Evolutionary conservation across 2,113 vertebrate species (phyloP), one percentile per base, ranked within the genome.

Genomic region (Phrynosoma platyrhinos): DNA sequence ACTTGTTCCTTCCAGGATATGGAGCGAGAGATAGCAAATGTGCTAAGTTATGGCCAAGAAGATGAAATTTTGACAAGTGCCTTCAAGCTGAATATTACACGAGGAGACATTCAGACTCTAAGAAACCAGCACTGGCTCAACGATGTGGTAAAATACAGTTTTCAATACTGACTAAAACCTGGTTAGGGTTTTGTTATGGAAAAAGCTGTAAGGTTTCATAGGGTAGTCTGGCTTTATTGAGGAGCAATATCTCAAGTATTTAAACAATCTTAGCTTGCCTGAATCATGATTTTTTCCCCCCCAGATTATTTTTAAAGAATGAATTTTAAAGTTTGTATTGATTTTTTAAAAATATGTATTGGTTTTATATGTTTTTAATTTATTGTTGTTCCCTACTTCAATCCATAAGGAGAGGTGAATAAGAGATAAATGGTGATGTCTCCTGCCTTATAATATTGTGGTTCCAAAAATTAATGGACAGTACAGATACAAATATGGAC

Each of bases 31-130:
- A 87, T 99, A 85, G 92, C 78, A 10, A 95, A 93, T 3, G 98
- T 97, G 9, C 91, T 99, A 66, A 94, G 90, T 47, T 92, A 95
- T 14, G 97, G 97, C 2, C 92, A 97, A 8, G 97, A 97, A 0
- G 97, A 96, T 71, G 96, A 98, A 16, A 86, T 99, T 84, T 62
- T 99, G 52, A 98, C 98, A 93, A 97, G 96, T 1, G 98, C 98
- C 90, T 99, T 99, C 95, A 99, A 98, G 91, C 95, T 98, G 5
- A 94, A 95, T 40, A 97, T 99, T 66, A 99, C 98, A 14, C 97
- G 98, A 86, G 97, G 97, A 88, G 98, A 99, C 92, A 96, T 99
- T 95, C 92, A 93, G 81, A 98, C 98, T 0, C 95, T 99, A 62
- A 96, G 89, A 93, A 97, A 98, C 81, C 95, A 94, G 2, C 86